Conservation (phyloP, 2,113 vertebrate species). For the Zootoca vivipara region DNA sequence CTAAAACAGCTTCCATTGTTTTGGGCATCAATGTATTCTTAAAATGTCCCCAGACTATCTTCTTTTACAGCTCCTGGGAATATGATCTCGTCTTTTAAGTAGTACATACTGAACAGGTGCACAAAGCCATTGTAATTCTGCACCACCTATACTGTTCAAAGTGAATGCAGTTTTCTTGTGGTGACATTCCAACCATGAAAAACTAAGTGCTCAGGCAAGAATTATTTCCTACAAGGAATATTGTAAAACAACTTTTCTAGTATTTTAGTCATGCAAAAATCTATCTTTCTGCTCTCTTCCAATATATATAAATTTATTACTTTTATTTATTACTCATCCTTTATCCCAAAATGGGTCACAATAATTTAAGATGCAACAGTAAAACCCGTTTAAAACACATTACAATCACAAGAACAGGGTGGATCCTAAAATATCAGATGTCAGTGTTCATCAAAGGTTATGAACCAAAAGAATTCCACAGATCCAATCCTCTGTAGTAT, state of each 20-base stretch:
- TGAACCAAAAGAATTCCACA: background rate
- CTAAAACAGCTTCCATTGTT: background rate
- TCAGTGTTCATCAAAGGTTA: background rate
- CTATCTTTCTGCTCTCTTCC: background rate
- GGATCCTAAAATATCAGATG: no score
- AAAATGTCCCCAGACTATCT: background rate
- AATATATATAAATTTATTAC: background rate
- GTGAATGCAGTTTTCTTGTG: background rate
- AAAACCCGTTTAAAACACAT: background rate
- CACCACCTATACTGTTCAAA: background rate
- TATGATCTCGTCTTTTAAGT: background rate
- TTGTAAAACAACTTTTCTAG: background rate
- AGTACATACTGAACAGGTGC: background rate
- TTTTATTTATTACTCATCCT: no score
- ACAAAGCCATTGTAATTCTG: slow-evolving; percentile 2
- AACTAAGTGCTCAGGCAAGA: background rate
- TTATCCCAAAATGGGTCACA: no score
- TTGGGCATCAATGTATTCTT: background rate
- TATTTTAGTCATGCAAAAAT: background rate
- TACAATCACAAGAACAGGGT: background rate
- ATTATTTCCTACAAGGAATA: background rate
- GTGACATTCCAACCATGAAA: background rate
- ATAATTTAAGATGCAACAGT: no score
- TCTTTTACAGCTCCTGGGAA: background rate
- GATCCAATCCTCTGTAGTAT: background rate